These are phyloP conservation scores for Labeo rohita DNA, from an alignment of 2,113 vertebrate species.

Conservation along the genomic window DNA sequence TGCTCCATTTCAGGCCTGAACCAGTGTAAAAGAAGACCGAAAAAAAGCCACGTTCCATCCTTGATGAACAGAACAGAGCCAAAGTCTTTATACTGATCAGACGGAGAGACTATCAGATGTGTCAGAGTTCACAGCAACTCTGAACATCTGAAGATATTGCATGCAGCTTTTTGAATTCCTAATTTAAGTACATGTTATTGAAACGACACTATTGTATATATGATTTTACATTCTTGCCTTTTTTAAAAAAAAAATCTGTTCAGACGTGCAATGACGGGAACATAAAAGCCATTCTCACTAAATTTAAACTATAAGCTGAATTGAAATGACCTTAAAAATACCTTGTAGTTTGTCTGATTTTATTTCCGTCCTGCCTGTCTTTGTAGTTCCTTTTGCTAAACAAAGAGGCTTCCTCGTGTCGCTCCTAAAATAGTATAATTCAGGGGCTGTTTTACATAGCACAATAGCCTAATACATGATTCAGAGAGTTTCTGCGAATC, in stretches of 20 bases:
- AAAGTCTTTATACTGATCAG: not conserved
- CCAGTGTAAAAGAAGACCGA: not conserved
- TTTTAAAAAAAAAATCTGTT: not conserved
- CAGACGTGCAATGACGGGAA: not conserved
- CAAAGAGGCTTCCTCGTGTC: conserved; percentile 61
- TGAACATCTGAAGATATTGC: not conserved
- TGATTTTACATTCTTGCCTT: not conserved
- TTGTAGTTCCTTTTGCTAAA: conserved; percentile 46
- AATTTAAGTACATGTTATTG: not conserved
- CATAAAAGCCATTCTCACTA: not conserved
- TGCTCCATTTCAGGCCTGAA: not conserved
- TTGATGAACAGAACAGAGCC: not conserved
- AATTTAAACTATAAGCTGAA: not conserved
- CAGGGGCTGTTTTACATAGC: conserved; percentile 70
- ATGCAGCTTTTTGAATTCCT: not conserved
- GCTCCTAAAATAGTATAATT: conserved; percentile 61
- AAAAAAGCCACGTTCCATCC: not conserved
- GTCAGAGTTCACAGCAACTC: not conserved
- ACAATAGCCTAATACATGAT: conserved; percentile 78
- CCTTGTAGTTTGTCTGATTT: not conserved
- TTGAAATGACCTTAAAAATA: not conserved
- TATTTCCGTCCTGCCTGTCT: not conserved
- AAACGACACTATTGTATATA: not conserved
- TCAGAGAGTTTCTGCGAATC: conserved; percentile 70
- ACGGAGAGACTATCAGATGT: not conserved